A percentile compares a stretch with the other conserved stretches of the same genome.
phyloP scores from a whole-genome alignment of 2,113 vertebrate species.

The Pedionomus torquatus region DNA sequence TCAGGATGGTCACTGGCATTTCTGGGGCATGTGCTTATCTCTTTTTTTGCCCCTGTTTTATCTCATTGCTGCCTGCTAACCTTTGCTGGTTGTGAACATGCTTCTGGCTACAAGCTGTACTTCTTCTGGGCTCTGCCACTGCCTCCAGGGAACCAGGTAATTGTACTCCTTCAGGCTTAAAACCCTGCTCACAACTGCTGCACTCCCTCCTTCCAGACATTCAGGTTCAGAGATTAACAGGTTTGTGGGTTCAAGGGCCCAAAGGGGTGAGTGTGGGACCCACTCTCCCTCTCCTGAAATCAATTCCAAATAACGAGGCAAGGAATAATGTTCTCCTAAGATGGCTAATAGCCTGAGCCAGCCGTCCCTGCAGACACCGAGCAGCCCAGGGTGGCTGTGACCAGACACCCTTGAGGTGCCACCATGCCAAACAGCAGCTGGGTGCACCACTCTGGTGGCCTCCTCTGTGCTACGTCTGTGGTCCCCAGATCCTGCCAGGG shows the following conservation, averaged over 20 bases:
- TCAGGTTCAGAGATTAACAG: neutral
- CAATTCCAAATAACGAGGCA: neutral
- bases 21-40: neutral
- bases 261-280: neutral
- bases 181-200: neutral
- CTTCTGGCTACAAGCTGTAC: neutral
- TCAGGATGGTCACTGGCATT: neutral
- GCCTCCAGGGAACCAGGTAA: neutral
- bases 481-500: neutral
- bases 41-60: neutral
- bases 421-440: neutral
- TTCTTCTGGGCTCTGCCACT: neutral
- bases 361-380: rapidly evolving
- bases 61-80: neutral
- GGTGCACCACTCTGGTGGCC: rapidly evolving
- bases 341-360: rapidly evolving
- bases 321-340: neutral
- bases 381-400: rapidly evolving
- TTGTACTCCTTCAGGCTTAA: neutral
- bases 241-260: neutral
- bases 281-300: neutral
- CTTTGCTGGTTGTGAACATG: neutral
- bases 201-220: neutral
- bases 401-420: neutral
- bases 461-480: neutral